phyloP scores from a whole-genome alignment of 2,888 invertebrate species.

The Trimorus sp. region DNA sequence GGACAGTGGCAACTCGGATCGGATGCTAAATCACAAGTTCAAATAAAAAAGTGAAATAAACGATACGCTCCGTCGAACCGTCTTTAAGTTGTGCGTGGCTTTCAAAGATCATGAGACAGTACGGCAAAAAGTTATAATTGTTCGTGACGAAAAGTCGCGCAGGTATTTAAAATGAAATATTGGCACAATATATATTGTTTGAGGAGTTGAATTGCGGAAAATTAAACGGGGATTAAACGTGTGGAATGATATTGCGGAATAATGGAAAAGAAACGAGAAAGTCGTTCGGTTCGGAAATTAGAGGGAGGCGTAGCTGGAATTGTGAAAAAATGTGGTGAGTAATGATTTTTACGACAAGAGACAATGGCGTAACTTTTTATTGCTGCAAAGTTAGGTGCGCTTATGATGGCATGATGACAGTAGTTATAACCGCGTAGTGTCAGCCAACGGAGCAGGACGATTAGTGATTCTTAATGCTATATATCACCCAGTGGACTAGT shows the following conservation, averaged over 20 bases:
- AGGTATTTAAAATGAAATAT: too few species aligned
- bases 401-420: constrained; percentile 46
- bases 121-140: too few species aligned
- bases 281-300: too few species aligned
- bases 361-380: constrained; percentile 18
- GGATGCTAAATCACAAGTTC: constrained; percentile 69
- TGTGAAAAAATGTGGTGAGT: neutral
- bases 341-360: constrained; percentile 3
- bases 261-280: too few species aligned
- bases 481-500: constrained; percentile 47
- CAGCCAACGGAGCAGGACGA: constrained; percentile 57
- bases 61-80: constrained; percentile 52
- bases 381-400: constrained; percentile 10
- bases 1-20: constrained; percentile 37
- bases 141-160: too few species aligned
- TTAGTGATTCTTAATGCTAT: constrained; percentile 60
- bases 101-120: neutral
- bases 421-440: constrained; percentile 57
- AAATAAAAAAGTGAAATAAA: constrained; percentile 71
- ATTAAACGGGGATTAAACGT: too few species aligned
- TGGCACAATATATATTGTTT: too few species aligned
- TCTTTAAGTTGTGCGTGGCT: too few species aligned
- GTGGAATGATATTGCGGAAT: neutral
- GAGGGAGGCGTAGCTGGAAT: neutral
- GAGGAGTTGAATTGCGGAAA: too few species aligned